phyloP scores from a whole-genome alignment of 2,888 invertebrate species.

The Magallana nippona region DNA sequence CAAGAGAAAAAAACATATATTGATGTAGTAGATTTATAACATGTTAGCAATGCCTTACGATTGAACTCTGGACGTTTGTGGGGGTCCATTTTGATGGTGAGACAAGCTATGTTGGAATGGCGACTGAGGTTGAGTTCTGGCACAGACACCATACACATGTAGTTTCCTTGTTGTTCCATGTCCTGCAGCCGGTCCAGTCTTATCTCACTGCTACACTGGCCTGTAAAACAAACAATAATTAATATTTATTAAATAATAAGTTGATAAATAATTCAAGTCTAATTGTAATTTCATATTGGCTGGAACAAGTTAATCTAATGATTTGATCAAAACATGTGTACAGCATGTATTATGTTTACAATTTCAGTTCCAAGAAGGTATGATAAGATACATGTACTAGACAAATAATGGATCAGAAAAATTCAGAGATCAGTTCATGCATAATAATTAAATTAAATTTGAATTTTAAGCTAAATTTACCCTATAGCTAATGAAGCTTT shows the following conservation, averaged over 20 bases:
- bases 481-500: no score
- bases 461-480: no score
- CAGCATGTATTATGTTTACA: no score
- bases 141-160: slow-evolving; percentile 61
- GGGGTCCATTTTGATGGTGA: slow-evolving; percentile 44
- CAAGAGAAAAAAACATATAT: neutral
- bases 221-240: slow-evolving; percentile 52
- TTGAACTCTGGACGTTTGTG: slow-evolving; percentile 45
- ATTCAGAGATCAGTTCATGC: no score
- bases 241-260: no score
- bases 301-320: no score
- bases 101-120: slow-evolving; percentile 45
- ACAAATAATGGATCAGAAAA: no score
- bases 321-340: no score
- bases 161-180: slow-evolving; percentile 56
- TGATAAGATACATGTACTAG: no score
- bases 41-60: slow-evolving; percentile 39
- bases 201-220: slow-evolving; percentile 55
- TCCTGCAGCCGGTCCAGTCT: slow-evolving; percentile 62
- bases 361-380: no score
- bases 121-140: slow-evolving; percentile 22
- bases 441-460: no score
- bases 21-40: neutral
- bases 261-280: neutral
- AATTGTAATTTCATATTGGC: no score